A percentile compares a stretch with the other conserved stretches of the same genome.
These are phyloP conservation scores for Gopherus flavomarginatus DNA, from an alignment of 2,113 vertebrate species.

Conservation along the genomic window DNA sequence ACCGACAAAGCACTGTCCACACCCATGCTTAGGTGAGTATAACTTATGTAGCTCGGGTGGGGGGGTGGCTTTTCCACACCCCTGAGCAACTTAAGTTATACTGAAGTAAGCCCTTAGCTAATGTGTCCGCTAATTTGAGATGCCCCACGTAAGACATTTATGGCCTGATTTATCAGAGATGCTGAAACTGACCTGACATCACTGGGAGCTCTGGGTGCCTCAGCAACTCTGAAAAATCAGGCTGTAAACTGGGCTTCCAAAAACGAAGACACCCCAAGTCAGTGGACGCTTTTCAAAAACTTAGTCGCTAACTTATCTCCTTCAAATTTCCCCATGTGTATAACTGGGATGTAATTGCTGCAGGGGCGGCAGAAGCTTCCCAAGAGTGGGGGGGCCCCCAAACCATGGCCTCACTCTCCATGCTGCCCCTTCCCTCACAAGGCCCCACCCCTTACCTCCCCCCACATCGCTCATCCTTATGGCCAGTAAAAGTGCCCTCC, in stretches of 20 bases:
- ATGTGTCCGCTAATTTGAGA: background rate
- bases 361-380: background rate
- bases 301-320: background rate
- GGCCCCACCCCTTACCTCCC: too few relatives aligned
- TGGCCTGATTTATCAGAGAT: accelerated
- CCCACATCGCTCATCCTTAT: too few relatives aligned
- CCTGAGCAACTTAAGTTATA: too few relatives aligned
- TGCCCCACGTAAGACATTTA: accelerated
- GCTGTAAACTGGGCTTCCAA: background rate
- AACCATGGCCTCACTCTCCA: too few relatives aligned
- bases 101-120: background rate
- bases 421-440: too few relatives aligned
- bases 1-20: too few relatives aligned
- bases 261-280: background rate
- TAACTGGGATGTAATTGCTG: accelerated
- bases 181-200: accelerated
- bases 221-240: accelerated
- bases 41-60: too few relatives aligned
- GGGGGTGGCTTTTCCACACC: too few relatives aligned
- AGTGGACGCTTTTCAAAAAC: background rate
- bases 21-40: too few relatives aligned
- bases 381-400: too few relatives aligned
- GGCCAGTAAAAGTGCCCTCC: too few relatives aligned
- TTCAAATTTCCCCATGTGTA: background rate
- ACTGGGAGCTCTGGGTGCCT: background rate